Conservation (phyloP, 2,888 invertebrate genomes). For the Clostera curtula region DNA sequence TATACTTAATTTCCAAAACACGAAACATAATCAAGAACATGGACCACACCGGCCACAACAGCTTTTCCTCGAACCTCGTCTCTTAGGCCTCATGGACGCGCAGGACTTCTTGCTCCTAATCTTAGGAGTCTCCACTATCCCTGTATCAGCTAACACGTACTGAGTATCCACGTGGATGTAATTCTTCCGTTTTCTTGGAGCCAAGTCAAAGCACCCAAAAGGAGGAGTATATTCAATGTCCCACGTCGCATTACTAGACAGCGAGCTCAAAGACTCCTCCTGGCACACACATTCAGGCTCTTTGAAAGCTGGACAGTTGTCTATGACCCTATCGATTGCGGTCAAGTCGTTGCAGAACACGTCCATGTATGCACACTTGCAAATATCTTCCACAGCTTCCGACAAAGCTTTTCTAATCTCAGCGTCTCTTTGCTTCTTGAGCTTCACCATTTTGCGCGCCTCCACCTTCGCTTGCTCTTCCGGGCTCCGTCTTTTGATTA, state of each 20-base stretch:
- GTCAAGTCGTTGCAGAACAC: conserved; percentile 61
- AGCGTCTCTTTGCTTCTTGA: conserved; percentile 69
- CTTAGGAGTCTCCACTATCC: conserved; percentile 39
- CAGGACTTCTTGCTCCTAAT: conserved; percentile 37
- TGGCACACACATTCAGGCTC: conserved; percentile 59
- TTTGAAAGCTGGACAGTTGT: conserved; percentile 59
- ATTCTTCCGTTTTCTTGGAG: conserved; percentile 59
- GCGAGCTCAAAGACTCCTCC: conserved; percentile 54
- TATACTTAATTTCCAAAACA: no score
- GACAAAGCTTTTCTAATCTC: conserved; percentile 67
- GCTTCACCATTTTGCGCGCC: conserved; percentile 69
- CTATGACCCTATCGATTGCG: conserved; percentile 63
- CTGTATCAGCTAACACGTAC: conserved; percentile 73
- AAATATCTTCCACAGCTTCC: conserved; percentile 58
- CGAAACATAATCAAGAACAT: conserved; percentile 22
- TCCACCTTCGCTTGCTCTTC: conserved; percentile 70
- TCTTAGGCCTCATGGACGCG: conserved; percentile 31
- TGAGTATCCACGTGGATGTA: conserved; percentile 77
- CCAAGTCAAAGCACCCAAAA: conserved; percentile 78
- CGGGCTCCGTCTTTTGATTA: conserved; percentile 75
- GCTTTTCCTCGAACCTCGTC: conserved; percentile 21
- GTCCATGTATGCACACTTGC: conserved; percentile 71
- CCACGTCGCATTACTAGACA: conserved; percentile 77
- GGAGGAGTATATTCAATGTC: conserved; percentile 84
- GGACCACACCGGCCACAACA: conserved; percentile 34